Evolutionary conservation across 2,888 invertebrate genomes (phyloP).

Genomic region (Erpobdella octoculata): DNA sequence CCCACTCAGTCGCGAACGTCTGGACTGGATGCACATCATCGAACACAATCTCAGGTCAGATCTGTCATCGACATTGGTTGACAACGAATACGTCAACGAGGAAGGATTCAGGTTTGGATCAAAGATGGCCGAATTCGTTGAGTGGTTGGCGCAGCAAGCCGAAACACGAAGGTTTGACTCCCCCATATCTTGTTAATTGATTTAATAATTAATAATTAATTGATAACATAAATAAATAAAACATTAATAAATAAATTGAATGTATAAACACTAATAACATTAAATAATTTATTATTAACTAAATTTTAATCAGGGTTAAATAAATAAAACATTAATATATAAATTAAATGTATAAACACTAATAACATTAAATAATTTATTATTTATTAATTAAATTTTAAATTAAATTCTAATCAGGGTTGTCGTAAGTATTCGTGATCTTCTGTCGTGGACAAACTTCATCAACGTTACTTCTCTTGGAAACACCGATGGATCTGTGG

Average conservation of each 20-base stretch:
- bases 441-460: conserved; percentile 84
- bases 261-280: too few species aligned
- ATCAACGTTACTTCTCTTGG: conserved; percentile 59
- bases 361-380: too few species aligned
- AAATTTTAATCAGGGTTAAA: conserved; percentile 60
- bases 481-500: not conserved
- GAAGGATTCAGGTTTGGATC: not conserved
- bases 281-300: too few species aligned
- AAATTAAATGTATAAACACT: too few species aligned
- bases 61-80: too few species aligned
- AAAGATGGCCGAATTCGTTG: conserved; percentile 4
- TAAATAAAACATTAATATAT: not conserved
- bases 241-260: not conserved
- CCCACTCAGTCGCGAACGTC: conserved; percentile 55
- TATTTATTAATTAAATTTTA: too few species aligned
- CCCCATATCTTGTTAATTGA: not conserved
- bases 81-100: not conserved
- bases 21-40: conserved; percentile 72
- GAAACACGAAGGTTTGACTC: not conserved
- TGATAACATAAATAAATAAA: not conserved
- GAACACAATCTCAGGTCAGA: conserved; percentile 64
- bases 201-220: not conserved
- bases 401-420: too few species aligned
- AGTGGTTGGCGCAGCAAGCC: not conserved
- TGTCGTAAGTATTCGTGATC: conserved; percentile 79